Evolutionary conservation across 2,888 invertebrate genomes (phyloP).

Genomic region (Melieria picta): DNA sequence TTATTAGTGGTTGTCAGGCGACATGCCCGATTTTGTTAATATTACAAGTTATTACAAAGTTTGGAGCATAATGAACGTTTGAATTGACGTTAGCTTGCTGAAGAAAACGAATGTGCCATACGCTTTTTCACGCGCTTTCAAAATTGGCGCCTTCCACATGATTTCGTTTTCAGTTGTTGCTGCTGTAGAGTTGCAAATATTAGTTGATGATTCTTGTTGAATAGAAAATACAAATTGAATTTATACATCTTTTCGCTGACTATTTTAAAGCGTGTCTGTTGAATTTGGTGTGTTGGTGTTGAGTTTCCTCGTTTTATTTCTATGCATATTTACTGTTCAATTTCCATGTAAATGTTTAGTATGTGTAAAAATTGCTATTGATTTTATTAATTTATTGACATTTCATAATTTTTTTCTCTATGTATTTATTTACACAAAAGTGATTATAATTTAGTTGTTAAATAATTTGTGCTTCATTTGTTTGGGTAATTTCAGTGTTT

Average conservation of each 20-base stretch:
- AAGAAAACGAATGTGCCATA: background rate
- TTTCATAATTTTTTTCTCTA: no score
- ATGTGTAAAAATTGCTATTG: background rate
- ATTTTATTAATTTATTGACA: slow-evolving; percentile 35
- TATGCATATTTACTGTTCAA: slow-evolving; percentile 17
- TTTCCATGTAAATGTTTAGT: background rate
- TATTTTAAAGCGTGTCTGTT: no score
- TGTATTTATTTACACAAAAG: no score
- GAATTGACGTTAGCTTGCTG: slow-evolving; percentile 37
- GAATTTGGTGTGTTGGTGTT: no score
- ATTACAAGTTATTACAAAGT: slow-evolving; percentile 26
- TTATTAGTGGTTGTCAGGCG: slow-evolving; percentile 36
- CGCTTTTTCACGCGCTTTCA: no score
- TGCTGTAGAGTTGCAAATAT: no score
- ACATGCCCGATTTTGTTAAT: slow-evolving; percentile 44
- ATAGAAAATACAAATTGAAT: slow-evolving; percentile 16
- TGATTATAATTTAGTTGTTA: no score
- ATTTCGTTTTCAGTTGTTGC: no score
- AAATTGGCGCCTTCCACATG: no score
- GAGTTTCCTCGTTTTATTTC: background rate
- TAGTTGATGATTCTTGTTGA: background rate
- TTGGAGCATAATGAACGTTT: slow-evolving; percentile 21
- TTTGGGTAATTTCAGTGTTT: no score
- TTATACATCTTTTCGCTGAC: no score
- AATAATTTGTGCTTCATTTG: no score